Evolutionary conservation across 2,888 invertebrate species (phyloP).

Genomic region (Lasius platythorax): DNA sequence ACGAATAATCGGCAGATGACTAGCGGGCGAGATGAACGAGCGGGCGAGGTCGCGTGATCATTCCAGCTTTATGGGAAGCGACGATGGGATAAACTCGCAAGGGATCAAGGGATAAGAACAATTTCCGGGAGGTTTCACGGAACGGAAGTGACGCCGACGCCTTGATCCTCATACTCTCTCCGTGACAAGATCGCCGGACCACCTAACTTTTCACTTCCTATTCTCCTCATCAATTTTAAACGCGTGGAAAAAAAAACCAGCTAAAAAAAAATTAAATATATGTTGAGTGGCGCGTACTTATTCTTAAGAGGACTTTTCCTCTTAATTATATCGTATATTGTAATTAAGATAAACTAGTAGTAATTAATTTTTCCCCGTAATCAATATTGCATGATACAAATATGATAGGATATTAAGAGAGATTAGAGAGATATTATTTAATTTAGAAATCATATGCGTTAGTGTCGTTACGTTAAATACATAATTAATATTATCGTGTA

Average conservation of each 20-base stretch:
- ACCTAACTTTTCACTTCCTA: constrained; percentile 13
- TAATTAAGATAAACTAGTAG: not conserved
- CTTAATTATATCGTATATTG: not conserved
- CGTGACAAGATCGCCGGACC: constrained; percentile 61
- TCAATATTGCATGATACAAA: not conserved
- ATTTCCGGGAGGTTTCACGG: constrained; percentile 77
- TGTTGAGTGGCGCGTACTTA: not conserved
- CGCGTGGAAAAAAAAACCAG: not conserved
- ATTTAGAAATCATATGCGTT: not conserved
- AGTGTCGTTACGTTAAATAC: not conserved
- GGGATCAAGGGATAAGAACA: constrained; percentile 80
- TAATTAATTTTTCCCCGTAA: not conserved
- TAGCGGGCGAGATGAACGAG: constrained; percentile 50
- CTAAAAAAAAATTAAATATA: constrained; percentile 17
- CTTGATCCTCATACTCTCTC: constrained; percentile 70
- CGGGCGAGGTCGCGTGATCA: constrained; percentile 59
- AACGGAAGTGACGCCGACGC: constrained; percentile 73
- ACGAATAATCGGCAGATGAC: constrained; percentile 63
- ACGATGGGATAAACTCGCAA: constrained; percentile 78
- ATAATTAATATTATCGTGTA: not conserved
- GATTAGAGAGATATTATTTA: not conserved
- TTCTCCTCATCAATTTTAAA: not conserved
- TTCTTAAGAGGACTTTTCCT: not conserved
- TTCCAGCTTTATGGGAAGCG: constrained; percentile 68
- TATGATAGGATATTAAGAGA: not conserved